Percentiles rank a stretch among this genome's conserved stretches.
These are phyloP conservation scores for Leptinotarsa texana DNA, from an alignment of 1,140 invertebrate species.

Conservation along the genomic window DNA sequence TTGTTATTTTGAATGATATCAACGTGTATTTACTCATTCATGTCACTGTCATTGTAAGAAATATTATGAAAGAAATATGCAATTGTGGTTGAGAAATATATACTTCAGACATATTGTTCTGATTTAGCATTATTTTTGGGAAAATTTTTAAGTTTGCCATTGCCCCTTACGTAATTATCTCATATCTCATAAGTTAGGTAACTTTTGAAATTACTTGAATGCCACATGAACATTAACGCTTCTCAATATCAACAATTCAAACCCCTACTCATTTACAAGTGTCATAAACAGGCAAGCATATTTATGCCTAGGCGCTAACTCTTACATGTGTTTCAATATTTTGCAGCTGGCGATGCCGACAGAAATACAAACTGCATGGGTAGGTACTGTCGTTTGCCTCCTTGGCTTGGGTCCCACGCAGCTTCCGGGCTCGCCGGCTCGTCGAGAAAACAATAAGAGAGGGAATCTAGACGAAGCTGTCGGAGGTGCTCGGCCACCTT, in stretches of 20 bases:
- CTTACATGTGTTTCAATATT: slow-evolving; percentile 19
- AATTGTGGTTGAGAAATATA: too few species aligned
- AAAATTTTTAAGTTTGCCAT: too few species aligned
- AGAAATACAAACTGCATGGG: slow-evolving; percentile 5
- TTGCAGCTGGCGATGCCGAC: slow-evolving; percentile 24
- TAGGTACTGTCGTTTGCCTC: slow-evolving; percentile 23
- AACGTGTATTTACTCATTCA: too few species aligned
- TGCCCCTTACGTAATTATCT: too few species aligned
- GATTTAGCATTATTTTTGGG: too few species aligned
- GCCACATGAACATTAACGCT: too few species aligned
- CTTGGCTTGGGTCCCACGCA: slow-evolving; percentile 22
- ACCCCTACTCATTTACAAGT: slow-evolving; percentile 21
- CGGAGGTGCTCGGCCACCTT: slow-evolving; percentile 38
- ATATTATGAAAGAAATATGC: too few species aligned
- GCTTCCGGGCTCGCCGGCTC: slow-evolving; percentile 17
- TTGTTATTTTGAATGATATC: too few species aligned
- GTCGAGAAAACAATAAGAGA: slow-evolving; percentile 20
- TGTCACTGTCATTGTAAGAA: too few species aligned
- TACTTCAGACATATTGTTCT: too few species aligned
- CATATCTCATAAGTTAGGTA: too few species aligned
- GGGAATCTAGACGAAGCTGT: slow-evolving; percentile 29
- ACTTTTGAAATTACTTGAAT: too few species aligned
- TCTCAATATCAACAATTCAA: slow-evolving; percentile 12
- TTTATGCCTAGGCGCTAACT: slow-evolving; percentile 27
- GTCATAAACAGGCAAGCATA: slow-evolving; percentile 21